Conservation (phyloP, 1,140 invertebrate species). For the Brachionus calyciflorus region DNA sequence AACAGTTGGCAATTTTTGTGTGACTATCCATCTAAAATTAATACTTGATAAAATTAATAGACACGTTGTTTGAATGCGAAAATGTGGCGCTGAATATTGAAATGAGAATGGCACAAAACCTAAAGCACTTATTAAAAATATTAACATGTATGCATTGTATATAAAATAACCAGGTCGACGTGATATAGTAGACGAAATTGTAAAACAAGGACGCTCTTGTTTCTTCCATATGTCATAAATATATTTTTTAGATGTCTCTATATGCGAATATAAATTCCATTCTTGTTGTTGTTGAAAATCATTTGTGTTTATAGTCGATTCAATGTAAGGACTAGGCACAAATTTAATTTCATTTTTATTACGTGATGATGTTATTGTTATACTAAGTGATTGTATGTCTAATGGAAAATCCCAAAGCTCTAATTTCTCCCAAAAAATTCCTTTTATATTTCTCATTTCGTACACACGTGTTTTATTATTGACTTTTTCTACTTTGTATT, state of each 20-base stretch:
- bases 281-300: conserved; percentile 47
- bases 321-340: neutral
- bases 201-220: conserved; percentile 26
- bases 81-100: conserved; percentile 6
- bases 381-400: conserved; percentile 42
- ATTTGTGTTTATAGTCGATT: conserved; percentile 35
- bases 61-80: conserved; percentile 41
- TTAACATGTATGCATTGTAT: conserved; percentile 45
- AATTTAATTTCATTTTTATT: conserved; percentile 39
- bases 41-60: conserved; percentile 43
- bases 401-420: conserved; percentile 44
- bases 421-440: conserved; percentile 45
- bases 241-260: conserved; percentile 46
- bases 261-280: conserved; percentile 44
- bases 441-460: conserved; percentile 41
- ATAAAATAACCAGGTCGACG: conserved; percentile 42
- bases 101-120: conserved; percentile 45
- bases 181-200: conserved; percentile 40
- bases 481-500: neutral
- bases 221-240: conserved; percentile 43
- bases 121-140: conserved; percentile 36
- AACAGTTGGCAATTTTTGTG: conserved; percentile 43
- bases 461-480: conserved; percentile 19
- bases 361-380: conserved; percentile 40
- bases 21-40: conserved; percentile 45